These are phyloP conservation scores for Podarcis muralis DNA, from an alignment of 2,113 vertebrate species.

Conservation along the genomic window DNA sequence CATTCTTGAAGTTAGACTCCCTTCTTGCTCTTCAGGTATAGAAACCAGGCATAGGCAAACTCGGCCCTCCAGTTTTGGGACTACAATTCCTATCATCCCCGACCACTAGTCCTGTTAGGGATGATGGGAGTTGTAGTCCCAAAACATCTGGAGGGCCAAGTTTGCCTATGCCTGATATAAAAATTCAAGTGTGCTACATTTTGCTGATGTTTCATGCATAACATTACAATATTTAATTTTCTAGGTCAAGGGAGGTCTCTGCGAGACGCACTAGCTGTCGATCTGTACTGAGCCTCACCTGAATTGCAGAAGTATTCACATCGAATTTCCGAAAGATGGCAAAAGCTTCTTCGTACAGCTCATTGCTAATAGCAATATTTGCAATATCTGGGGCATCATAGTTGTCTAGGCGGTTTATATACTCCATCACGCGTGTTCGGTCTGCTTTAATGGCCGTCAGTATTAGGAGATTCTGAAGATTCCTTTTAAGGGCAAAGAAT, in stretches of 20 bases:
- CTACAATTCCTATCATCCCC: no score
- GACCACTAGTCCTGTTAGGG: no score
- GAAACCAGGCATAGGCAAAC: no score
- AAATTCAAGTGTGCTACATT: no score
- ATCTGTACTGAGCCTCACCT: conserved; percentile 71
- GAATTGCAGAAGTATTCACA: conserved; percentile 90
- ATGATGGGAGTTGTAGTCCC: no score
- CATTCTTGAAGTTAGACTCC: background rate
- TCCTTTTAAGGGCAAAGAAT: conserved; percentile 74
- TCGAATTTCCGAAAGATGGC: conserved; percentile 93
- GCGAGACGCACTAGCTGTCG: background rate
- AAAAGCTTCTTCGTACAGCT: conserved; percentile 92
- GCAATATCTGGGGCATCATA: conserved; percentile 92
- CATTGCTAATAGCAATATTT: conserved; percentile 89
- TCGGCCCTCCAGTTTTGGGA: no score
- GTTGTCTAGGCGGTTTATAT: conserved; percentile 90
- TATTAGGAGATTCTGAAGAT: conserved; percentile 93
- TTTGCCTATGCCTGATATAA: no score
- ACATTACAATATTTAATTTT: background rate
- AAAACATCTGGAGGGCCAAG: no score
- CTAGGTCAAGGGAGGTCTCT: background rate
- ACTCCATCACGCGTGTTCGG: conserved; percentile 91
- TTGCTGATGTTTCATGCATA: background rate
- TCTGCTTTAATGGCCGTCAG: conserved; percentile 93
- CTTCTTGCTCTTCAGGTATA: no score